These are phyloP conservation scores for Delphinus delphis DNA, from an alignment of 2,113 vertebrate species.

Conservation along the genomic window DNA sequence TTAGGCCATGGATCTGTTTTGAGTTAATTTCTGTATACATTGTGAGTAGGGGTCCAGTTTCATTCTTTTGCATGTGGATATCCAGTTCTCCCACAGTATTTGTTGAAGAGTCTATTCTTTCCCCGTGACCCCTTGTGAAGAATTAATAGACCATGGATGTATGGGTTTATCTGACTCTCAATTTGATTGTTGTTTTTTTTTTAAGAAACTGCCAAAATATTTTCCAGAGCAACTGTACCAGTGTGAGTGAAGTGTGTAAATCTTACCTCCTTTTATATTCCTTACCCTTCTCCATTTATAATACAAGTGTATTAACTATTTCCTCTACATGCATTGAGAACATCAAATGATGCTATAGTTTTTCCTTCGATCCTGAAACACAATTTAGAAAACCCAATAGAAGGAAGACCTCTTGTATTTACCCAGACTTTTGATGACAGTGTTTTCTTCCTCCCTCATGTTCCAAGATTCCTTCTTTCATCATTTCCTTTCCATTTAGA, in stretches of 20 bases:
- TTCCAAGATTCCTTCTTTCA: neutral
- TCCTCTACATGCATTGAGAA: neutral
- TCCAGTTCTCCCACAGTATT: neutral
- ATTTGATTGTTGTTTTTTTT: neutral
- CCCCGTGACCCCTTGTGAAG: neutral
- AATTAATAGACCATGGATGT: neutral
- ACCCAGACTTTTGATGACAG: neutral
- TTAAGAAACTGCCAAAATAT: neutral
- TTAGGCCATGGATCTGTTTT: neutral
- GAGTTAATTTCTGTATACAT: neutral
- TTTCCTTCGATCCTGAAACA: neutral
- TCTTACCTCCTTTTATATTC: neutral
- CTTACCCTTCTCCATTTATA: neutral
- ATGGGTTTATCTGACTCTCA: neutral
- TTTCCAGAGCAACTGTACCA: neutral
- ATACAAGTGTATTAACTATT: neutral
- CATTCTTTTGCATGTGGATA: neutral
- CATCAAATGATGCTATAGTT: neutral
- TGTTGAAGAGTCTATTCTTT: neutral
- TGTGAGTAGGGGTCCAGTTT: neutral
- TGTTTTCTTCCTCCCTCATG: neutral
- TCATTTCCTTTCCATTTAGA: neutral
- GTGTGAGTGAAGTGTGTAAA: neutral
- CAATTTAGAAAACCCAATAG: neutral
- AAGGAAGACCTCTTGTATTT: neutral